phyloP scores from a whole-genome alignment of 2,113 vertebrate genomes.

The Rhea pennata region DNA sequence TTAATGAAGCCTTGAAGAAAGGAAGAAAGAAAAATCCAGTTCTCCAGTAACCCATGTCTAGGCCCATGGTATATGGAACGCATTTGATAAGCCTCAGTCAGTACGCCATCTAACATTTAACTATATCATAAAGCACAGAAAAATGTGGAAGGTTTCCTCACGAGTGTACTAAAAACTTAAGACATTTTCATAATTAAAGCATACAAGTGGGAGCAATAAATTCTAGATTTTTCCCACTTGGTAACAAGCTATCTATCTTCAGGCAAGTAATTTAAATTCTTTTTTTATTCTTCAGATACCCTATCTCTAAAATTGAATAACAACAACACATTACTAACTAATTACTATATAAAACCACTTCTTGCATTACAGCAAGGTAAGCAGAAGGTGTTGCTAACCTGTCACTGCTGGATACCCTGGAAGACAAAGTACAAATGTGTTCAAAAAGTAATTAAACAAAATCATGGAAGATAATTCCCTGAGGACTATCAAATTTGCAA shows the following conservation, averaged over 20 bases:
- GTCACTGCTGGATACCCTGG: not conserved
- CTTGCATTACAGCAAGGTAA: not conserved
- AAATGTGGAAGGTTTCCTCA: not conserved
- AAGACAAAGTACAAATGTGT: not conserved
- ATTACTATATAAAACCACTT: not conserved
- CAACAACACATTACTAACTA: not conserved
- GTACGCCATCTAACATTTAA: not conserved
- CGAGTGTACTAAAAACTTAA: not conserved
- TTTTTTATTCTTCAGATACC: not conserved
- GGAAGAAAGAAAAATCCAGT: not conserved
- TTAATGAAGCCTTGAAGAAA: conserved; percentile 32
- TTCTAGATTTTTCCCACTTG: not conserved
- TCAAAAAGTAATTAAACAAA: not conserved
- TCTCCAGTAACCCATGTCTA: not conserved
- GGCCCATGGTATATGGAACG: not conserved
- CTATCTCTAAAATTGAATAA: not conserved
- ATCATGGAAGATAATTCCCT: not conserved
- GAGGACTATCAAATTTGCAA: not conserved
- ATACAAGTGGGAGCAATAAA: not conserved
- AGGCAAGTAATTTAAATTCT: not conserved
- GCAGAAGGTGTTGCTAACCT: not conserved
- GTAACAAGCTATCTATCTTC: not conserved
- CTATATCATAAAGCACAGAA: not conserved
- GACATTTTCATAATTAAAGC: not conserved
- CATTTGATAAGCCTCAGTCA: not conserved